Conservation (phyloP, 2,888 invertebrate species). For the Neuroscelio doddi region DNA sequence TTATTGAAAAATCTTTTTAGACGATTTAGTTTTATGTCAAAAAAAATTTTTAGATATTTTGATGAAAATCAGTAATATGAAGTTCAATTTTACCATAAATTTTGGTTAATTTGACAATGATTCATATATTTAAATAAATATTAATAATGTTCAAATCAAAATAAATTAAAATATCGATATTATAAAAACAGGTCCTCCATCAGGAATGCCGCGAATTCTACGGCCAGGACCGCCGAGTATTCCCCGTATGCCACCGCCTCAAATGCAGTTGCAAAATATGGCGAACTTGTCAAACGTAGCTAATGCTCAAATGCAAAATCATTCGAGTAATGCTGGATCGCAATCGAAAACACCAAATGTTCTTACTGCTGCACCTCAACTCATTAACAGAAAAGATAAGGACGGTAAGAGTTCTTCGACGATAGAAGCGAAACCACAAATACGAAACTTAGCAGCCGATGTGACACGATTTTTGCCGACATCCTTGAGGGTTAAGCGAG, state of each 20-base stretch:
- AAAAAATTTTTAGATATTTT: too few species aligned
- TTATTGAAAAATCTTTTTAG: too few species aligned
- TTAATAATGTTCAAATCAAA: neutral
- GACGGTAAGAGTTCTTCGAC: constrained; percentile 81
- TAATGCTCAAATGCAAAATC: constrained; percentile 59
- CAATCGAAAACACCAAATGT: constrained; percentile 79
- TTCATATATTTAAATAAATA: too few species aligned
- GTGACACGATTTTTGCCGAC: constrained; percentile 97
- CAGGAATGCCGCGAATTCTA: constrained; percentile 77
- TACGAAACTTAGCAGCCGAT: constrained; percentile 93
- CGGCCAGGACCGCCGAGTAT: constrained; percentile 79
- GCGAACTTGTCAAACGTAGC: constrained; percentile 57
- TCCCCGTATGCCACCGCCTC: constrained; percentile 76
- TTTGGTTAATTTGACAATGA: too few species aligned
- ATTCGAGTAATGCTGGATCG: constrained; percentile 51
- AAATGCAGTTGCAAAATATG: constrained; percentile 68
- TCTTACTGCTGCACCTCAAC: constrained; percentile 86
- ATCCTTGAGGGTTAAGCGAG: constrained; percentile 91
- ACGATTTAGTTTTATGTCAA: too few species aligned
- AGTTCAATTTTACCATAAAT: too few species aligned
- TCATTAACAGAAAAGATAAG: constrained; percentile 82
- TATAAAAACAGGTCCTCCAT: constrained; percentile 74
- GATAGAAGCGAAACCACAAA: constrained; percentile 97
- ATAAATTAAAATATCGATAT: neutral
- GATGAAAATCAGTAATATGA: too few species aligned